Evolutionary conservation across 2,888 invertebrate genomes (phyloP), one percentile per base, ranked within the genome.

Genomic region (Ectobius pallidus): DNA sequence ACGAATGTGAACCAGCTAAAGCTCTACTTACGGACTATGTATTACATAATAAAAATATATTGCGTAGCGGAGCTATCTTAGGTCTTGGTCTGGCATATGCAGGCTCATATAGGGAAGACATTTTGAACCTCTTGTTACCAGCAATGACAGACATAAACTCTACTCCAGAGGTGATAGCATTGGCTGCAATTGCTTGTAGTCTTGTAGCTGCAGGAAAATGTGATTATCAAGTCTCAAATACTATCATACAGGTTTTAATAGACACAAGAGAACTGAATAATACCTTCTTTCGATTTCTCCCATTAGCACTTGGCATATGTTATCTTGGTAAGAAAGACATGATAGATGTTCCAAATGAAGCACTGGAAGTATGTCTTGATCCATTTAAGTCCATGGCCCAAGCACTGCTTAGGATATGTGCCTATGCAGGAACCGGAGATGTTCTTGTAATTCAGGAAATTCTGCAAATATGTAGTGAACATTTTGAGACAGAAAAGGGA

Each of bases 361-460:
- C 97, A 0, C 85, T 99, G 73, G 94, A 96, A 77, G 95, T 97
- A 30, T 86, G 99, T 52, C 92, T 95, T 0, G 97, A 98, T 82
- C 99, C 99, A 0, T 95, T 97, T 81, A 93, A 93, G 81, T 95
- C 96, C 3, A 95, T 99, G 91, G 96, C 98, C 49, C 93, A 93
- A 77, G 97, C 97, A 58, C 91, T 99, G 85, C 93, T 99, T 3
- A 97, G 99, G 78, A 95, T 98, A 81, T 99, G 99, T 83, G 98
- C 99, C 7, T 99, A 98, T 84, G 99, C 99, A 0, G 99, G 96
- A 72, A 99, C 99, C 69, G 99, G 99, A 7, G 98, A 99, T 84
- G 99, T 99, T n/a, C 88, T 99, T 7, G 97, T 99, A 84, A 94
- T 99, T 69, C 99, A 99, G 81, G 92, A 97, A 82, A 87, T 99